Evolutionary conservation across 2,113 vertebrate species (phyloP).

Genomic region (Ceyx cyanopectus): DNA sequence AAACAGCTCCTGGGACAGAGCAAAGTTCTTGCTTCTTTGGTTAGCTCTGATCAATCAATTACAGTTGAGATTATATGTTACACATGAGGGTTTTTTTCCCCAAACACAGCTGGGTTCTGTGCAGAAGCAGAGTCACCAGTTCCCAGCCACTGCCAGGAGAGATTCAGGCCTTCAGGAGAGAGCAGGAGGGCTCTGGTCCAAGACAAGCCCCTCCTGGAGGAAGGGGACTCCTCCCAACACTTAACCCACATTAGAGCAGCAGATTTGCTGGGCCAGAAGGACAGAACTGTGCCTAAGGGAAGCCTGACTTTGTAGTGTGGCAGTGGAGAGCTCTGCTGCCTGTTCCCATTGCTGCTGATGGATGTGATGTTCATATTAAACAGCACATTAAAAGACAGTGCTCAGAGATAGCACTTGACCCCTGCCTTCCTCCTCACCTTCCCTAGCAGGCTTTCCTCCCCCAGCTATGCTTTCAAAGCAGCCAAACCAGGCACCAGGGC

Average conservation of each 20-base stretch:
- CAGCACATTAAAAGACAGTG: neutral
- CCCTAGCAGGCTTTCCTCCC: neutral
- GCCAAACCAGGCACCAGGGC: neutral
- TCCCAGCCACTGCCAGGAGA: neutral
- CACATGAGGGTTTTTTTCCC: neutral
- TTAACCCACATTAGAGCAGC: neutral
- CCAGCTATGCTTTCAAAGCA: neutral
- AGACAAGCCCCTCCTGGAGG: accelerated
- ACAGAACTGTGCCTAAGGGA: neutral
- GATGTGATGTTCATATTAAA: conserved; percentile 20
- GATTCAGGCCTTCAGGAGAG: neutral
- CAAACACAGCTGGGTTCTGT: neutral
- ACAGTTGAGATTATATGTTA: neutral
- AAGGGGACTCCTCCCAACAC: neutral
- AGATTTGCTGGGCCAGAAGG: neutral
- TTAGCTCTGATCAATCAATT: neutral
- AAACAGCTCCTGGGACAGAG: neutral
- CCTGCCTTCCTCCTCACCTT: neutral
- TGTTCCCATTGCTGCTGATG: neutral
- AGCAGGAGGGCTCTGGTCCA: accelerated
- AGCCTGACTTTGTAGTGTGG: neutral
- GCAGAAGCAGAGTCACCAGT: neutral
- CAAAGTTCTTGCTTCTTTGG: neutral
- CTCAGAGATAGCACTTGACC: conserved; percentile 1
- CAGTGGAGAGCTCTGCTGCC: conserved; percentile 1